Evolutionary conservation across 2,113 vertebrate genomes (phyloP).

Genomic region (Diadophis punctatus): DNA sequence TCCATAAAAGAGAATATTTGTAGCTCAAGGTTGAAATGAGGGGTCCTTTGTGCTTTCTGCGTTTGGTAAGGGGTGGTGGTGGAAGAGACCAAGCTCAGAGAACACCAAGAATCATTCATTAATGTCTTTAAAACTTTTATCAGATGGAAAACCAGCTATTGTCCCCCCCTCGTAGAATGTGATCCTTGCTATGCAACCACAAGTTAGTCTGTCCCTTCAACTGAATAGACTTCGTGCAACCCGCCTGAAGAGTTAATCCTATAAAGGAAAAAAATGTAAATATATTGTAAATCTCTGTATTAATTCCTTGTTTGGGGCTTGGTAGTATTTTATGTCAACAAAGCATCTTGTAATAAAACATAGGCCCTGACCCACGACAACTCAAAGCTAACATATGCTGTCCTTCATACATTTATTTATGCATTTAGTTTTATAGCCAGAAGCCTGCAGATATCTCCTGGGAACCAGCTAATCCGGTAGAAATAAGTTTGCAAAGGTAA

Average conservation of each 20-base stretch:
- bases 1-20: neutral
- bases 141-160: neutral
- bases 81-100: neutral
- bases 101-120: neutral
- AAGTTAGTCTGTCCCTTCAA: neutral
- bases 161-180: neutral
- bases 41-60: neutral
- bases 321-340: slow-evolving; percentile 15
- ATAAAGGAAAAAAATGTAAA: neutral
- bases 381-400: neutral
- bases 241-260: neutral
- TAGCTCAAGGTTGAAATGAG: neutral
- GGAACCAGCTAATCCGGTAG: neutral
- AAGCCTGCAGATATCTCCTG: neutral
- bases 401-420: neutral
- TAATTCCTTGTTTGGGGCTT: slow-evolving; percentile 4
- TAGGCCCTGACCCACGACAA: neutral
- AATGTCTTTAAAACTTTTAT: neutral
- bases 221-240: neutral
- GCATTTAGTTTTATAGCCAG: neutral
- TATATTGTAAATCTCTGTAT: neutral
- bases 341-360: neutral
- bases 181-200: neutral
- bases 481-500: neutral
- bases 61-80: neutral